These are phyloP conservation scores for Nymphicus hollandicus DNA, from an alignment of 2,113 vertebrate genomes.

Conservation along the genomic window DNA sequence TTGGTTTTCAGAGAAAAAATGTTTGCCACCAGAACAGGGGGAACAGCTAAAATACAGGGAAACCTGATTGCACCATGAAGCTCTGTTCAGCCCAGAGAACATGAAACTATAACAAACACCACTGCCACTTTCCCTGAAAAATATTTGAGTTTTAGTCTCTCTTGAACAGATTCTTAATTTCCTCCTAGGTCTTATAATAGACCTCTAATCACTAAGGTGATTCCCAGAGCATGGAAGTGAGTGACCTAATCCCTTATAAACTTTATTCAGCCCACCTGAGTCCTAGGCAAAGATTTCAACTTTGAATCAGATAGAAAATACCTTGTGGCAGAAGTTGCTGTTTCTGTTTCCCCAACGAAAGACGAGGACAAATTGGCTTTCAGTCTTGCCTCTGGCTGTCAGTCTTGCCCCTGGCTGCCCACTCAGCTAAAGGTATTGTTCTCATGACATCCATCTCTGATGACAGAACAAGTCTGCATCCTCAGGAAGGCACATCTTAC, in stretches of 20 bases:
- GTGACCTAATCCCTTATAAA: not conserved
- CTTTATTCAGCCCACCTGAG: not conserved
- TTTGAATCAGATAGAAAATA: not conserved
- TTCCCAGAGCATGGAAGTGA: not conserved
- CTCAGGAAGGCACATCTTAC: not conserved
- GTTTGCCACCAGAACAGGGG: not conserved
- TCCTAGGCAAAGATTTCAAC: not conserved
- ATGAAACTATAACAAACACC: not conserved
- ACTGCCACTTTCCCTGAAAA: not conserved
- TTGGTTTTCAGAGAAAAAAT: not conserved
- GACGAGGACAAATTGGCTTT: not conserved
- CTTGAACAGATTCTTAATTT: not conserved
- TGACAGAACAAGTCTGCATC: not conserved
- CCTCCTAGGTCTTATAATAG: not conserved
- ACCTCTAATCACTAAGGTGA: not conserved
- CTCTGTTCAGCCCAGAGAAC: not conserved
- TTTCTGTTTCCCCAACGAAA: not conserved
- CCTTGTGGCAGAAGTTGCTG: not conserved
- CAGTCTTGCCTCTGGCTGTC: not conserved
- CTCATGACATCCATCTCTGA: not conserved
- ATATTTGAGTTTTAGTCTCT: not conserved
- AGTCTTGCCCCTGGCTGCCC: not conserved
- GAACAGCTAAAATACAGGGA: not conserved
- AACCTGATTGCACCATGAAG: not conserved
- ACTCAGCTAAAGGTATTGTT: accelerated